Percentiles rank a stretch among this genome's conserved stretches.
phyloP scores from a whole-genome alignment of 2,113 vertebrate genomes.

The Ammodytes marinus region DNA sequence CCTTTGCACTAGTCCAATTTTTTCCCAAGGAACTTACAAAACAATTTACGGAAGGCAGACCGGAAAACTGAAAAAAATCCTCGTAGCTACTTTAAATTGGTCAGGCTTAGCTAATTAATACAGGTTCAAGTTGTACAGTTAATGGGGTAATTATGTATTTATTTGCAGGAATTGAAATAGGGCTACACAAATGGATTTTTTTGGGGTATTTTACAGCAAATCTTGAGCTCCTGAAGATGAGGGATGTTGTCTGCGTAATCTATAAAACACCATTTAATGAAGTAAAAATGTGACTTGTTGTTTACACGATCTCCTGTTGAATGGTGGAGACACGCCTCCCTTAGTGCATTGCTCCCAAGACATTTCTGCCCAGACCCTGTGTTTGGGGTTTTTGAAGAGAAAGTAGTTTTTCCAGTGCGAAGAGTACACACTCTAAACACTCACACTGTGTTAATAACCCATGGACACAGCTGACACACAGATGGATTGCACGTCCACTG shows the following conservation, averaged over 20 bases:
- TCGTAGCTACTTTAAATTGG: too few relatives aligned
- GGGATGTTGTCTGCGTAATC: background rate
- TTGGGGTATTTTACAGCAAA: background rate
- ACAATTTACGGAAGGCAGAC: too few relatives aligned
- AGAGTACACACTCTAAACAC: background rate
- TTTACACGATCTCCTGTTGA: background rate
- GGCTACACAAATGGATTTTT: background rate
- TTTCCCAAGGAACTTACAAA: too few relatives aligned
- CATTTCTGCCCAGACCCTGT: background rate
- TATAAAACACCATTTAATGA: background rate
- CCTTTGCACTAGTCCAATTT: too few relatives aligned
- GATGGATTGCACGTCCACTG: background rate
- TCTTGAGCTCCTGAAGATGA: background rate
- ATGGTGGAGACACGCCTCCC: background rate
- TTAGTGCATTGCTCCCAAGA: background rate
- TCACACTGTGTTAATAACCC: background rate
- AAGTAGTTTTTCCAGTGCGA: background rate
- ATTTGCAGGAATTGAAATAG: background rate
- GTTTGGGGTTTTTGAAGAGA: conserved; percentile 22
- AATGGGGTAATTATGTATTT: background rate
- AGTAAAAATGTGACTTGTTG: background rate
- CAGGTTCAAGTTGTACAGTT: background rate
- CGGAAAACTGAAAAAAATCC: too few relatives aligned
- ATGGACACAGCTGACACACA: conserved; percentile 2
- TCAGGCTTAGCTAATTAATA: background rate